Percentiles rank a stretch among this genome's conserved stretches.
Evolutionary conservation across 1,140 invertebrate genomes (phyloP).

Genomic region (Aporrectodea caliginosa): DNA sequence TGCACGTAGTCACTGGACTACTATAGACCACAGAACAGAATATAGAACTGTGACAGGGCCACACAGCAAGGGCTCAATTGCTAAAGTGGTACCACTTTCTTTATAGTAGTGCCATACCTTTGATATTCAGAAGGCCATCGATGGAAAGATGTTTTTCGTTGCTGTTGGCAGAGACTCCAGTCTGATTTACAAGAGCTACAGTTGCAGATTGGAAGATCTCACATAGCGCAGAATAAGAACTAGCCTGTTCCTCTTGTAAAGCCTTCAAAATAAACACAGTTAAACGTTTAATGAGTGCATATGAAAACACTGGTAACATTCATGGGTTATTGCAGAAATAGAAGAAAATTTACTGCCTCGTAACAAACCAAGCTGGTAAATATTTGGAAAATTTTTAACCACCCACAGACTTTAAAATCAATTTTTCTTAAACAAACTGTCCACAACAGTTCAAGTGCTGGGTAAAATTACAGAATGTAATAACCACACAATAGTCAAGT

Average conservation of each 20-base stretch:
- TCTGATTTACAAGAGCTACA: background rate
- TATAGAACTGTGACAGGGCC: background rate
- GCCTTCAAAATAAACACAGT: background rate
- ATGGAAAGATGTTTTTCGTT: background rate
- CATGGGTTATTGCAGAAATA: background rate
- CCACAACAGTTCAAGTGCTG: too few relatives aligned
- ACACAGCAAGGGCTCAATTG: background rate
- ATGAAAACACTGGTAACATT: background rate
- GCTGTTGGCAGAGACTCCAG: background rate
- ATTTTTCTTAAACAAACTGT: background rate
- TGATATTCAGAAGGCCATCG: background rate
- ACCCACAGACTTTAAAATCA: background rate
- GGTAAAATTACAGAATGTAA: too few relatives aligned
- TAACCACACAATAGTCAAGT: too few relatives aligned
- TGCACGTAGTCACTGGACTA: background rate
- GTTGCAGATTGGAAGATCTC: constrained; percentile 9
- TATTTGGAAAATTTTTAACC: background rate
- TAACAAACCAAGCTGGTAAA: background rate
- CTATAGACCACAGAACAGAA: background rate
- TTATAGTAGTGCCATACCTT: too few relatives aligned
- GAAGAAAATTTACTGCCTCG: too few relatives aligned
- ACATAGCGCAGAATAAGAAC: background rate
- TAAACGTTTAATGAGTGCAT: background rate
- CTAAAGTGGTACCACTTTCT: background rate
- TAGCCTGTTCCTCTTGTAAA: constrained; percentile 10